Evolutionary conservation across 2,888 invertebrate genomes (phyloP).

Genomic region (Drosophila lutescens): DNA sequence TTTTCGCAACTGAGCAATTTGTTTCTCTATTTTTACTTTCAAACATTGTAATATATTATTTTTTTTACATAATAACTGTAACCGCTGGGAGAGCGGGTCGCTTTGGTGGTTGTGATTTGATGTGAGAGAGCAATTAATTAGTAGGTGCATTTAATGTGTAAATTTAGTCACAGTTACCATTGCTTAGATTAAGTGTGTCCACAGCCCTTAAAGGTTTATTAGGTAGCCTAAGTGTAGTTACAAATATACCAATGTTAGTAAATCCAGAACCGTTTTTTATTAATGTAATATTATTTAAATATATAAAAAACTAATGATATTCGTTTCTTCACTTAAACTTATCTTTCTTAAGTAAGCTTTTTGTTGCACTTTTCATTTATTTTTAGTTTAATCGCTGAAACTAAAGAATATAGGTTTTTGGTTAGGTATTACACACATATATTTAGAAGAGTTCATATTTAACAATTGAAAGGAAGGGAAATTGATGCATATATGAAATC

Average conservation of each 20-base stretch:
- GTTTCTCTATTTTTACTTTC: constrained; percentile 25
- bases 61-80: constrained; percentile 38
- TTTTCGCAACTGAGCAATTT: constrained; percentile 23
- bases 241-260: constrained; percentile 31
- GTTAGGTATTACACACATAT: not conserved
- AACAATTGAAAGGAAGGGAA: constrained; percentile 6
- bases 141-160: constrained; percentile 27
- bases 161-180: constrained; percentile 32
- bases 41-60: constrained; percentile 13
- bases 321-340: not conserved
- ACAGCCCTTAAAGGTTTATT: constrained; percentile 3
- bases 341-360: not conserved
- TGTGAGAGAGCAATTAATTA: constrained; percentile 41
- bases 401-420: constrained; percentile 1
- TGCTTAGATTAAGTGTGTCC: constrained; percentile 1
- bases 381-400: constrained; percentile 17
- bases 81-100: constrained; percentile 30
- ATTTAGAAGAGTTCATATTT: constrained; percentile 4
- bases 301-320: not conserved
- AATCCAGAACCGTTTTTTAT: constrained; percentile 26
- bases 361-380: not conserved
- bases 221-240: constrained; percentile 35
- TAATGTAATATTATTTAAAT: no score
- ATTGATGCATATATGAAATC: no score
- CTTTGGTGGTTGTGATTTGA: constrained; percentile 7